These are phyloP conservation scores for Drosophila nikananu DNA, from an alignment of 1,140 invertebrate genomes.

Conservation along the genomic window DNA sequence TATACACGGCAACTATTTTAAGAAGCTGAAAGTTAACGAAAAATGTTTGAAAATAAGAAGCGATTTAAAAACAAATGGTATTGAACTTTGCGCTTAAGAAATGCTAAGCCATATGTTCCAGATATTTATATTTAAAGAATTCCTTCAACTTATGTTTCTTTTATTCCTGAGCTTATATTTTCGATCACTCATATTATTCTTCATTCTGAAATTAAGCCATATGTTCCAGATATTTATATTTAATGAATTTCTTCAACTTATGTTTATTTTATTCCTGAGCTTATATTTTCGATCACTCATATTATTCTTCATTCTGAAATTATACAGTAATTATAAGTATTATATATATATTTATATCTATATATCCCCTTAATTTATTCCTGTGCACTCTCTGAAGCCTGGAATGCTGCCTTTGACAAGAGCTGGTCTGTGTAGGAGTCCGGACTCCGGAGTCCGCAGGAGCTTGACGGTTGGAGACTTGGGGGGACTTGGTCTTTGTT, in stretches of 20 bases:
- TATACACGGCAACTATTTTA: neutral
- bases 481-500: slow-evolving; percentile 21
- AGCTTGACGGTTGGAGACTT: slow-evolving; percentile 3
- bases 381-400: slow-evolving; percentile 6
- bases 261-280: neutral
- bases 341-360: neutral
- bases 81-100: neutral
- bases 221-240: too few species aligned
- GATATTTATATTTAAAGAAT: neutral
- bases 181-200: neutral
- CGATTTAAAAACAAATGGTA: too few species aligned
- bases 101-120: too few species aligned
- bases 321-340: neutral
- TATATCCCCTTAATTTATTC: neutral
- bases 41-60: neutral
- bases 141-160: neutral
- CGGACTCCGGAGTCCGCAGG: slow-evolving; percentile 39
- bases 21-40: neutral
- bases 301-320: neutral
- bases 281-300: neutral
- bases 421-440: slow-evolving; percentile 58
- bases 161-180: neutral
- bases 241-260: neutral
- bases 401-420: slow-evolving; percentile 47
- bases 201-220: neutral